A percentile compares a stretch with the other conserved stretches of the same genome.
Evolutionary conservation across 2,888 invertebrate species (phyloP).

Genomic region (Drosophila austrosaltans): DNA sequence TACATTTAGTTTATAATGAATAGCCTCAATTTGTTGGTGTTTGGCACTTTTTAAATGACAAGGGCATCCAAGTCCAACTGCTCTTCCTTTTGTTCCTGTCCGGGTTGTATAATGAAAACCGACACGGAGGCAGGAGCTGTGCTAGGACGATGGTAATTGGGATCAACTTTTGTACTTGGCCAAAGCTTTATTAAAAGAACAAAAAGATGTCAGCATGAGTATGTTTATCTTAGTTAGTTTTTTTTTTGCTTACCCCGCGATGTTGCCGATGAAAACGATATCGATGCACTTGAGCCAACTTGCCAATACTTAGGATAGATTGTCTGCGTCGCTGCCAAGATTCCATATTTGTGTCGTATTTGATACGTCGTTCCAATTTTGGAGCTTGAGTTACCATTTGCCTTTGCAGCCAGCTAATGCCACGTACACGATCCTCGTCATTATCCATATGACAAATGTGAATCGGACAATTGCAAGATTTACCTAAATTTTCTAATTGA

Average conservation of each 20-base stretch:
- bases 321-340: conserved; percentile 69
- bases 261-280: conserved; percentile 64
- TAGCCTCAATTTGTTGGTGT: background rate
- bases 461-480: conserved; percentile 57
- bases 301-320: conserved; percentile 57
- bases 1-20: background rate
- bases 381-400: conserved; percentile 56
- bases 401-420: conserved; percentile 59
- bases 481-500: conserved; percentile 70
- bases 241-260: conserved; percentile 45
- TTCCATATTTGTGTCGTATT: conserved; percentile 74
- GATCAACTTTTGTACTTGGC: conserved; percentile 37
- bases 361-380: conserved; percentile 62
- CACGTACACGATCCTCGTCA: conserved; percentile 36
- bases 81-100: background rate
- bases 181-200: conserved; percentile 59
- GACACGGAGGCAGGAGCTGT: conserved; percentile 1
- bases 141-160: background rate
- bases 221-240: background rate
- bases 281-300: conserved; percentile 60
- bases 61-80: background rate
- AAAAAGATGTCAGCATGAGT: background rate
- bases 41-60: conserved; percentile 1
- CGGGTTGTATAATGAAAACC: background rate
- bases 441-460: conserved; percentile 62